phyloP scores from a whole-genome alignment of 2,113 vertebrate genomes.

The Herpailurus yagouaroundi region DNA sequence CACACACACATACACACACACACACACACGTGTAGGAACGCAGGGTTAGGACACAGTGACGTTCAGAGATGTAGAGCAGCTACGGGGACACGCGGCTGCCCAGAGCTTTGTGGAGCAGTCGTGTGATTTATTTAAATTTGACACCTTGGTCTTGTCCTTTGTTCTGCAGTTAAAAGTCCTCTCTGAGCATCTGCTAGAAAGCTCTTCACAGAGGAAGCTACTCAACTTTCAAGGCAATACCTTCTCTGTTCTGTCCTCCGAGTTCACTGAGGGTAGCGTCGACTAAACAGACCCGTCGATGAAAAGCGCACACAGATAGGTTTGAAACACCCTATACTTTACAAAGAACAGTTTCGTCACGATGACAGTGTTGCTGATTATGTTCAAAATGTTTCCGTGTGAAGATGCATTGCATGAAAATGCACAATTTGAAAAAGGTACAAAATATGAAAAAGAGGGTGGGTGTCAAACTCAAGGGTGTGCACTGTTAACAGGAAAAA shows the following conservation, averaged over 20 bases:
- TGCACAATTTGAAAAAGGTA: neutral
- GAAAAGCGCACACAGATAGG: neutral
- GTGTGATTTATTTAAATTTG: neutral
- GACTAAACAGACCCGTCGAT: neutral
- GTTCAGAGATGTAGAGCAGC: neutral
- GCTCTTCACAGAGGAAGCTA: neutral
- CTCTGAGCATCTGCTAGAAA: neutral
- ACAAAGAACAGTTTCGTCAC: neutral
- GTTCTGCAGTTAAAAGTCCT: neutral
- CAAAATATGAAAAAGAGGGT: neutral
- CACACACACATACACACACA: no score
- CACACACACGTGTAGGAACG: neutral
- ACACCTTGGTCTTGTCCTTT: no score
- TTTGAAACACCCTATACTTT: neutral
- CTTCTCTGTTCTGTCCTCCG: neutral
- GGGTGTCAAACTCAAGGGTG: neutral
- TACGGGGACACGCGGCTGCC: no score
- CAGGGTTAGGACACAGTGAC: fast-evolving
- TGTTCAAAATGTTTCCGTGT: neutral
- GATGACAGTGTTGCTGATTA: neutral
- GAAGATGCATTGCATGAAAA: neutral
- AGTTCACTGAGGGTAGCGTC: neutral
- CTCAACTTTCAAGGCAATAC: neutral
- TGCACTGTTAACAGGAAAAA: no score
- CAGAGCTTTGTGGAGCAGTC: neutral